phyloP scores from a whole-genome alignment of 2,888 invertebrate species.

The Harpalus rufipes region DNA sequence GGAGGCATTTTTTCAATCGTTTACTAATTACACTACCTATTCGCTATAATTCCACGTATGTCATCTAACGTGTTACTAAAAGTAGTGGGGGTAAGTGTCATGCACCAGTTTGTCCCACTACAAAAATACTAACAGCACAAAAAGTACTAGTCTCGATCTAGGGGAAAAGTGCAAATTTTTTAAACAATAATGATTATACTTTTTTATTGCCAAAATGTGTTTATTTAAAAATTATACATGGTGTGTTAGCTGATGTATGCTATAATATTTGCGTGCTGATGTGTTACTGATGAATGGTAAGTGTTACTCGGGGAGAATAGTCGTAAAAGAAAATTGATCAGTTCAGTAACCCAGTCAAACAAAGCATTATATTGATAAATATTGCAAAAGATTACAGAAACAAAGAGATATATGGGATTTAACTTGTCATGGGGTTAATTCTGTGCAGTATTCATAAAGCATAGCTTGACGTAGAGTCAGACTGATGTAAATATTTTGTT shows the following conservation, averaged over 20 bases:
- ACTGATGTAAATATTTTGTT: constrained; percentile 62
- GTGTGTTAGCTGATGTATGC: constrained; percentile 37
- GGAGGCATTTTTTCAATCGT: constrained; percentile 79
- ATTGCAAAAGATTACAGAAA: neutral
- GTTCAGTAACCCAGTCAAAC: neutral
- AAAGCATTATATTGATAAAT: constrained; percentile 7
- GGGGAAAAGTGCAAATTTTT: constrained; percentile 63
- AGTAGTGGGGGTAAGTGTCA: constrained; percentile 63
- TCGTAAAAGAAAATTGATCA: constrained; percentile 28
- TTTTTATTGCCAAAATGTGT: constrained; percentile 50
- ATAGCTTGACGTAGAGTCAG: constrained; percentile 28
- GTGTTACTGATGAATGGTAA: constrained; percentile 42
- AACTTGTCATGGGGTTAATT: constrained; percentile 10
- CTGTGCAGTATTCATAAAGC: constrained; percentile 25
- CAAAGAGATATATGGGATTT: neutral
- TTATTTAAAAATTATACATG: constrained; percentile 51
- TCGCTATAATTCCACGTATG: constrained; percentile 73
- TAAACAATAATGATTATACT: constrained; percentile 54
- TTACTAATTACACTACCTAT: constrained; percentile 50
- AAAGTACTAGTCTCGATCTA: constrained; percentile 53
- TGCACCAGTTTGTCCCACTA: constrained; percentile 31
- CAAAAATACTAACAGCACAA: constrained; percentile 20
- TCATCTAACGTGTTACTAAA: constrained; percentile 65
- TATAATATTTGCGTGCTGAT: constrained; percentile 27
- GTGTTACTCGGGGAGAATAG: neutral